Percentiles rank a stretch among this genome's conserved stretches.
phyloP scores from a whole-genome alignment of 1,140 invertebrate species.

The Lasioglossum baleicum region DNA sequence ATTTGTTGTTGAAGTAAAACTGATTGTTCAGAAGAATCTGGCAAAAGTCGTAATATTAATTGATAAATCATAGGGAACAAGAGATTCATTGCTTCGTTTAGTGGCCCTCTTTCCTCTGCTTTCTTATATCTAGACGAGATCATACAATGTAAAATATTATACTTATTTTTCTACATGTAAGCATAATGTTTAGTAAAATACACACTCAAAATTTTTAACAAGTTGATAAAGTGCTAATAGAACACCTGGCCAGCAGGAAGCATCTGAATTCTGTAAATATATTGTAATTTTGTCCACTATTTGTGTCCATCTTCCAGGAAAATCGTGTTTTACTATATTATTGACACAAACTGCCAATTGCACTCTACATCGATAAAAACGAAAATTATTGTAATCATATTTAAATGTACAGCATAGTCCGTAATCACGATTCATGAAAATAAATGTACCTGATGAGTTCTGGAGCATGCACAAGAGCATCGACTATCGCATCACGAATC shows the following conservation, averaged over 20 bases:
- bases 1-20: constrained; percentile 97
- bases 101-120: constrained; percentile 90
- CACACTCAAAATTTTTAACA: constrained; percentile 96
- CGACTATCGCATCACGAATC: constrained; percentile 95
- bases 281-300: constrained; percentile 96
- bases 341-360: constrained; percentile 95
- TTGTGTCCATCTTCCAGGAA: constrained; percentile 96
- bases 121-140: constrained; percentile 88
- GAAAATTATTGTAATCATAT: constrained; percentile 13
- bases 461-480: constrained; percentile 95
- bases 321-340: constrained; percentile 97
- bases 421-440: neutral
- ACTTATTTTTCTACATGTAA: neutral
- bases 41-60: constrained; percentile 89
- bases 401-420: neutral
- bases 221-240: constrained; percentile 95
- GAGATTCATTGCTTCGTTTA: constrained; percentile 97
- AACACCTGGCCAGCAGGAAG: constrained; percentile 93
- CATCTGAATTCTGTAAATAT: constrained; percentile 91
- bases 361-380: constrained; percentile 81
- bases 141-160: neutral
- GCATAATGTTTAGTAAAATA: neutral
- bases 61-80: constrained; percentile 95
- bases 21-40: constrained; percentile 92
- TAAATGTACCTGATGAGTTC: constrained; percentile 87